Evolutionary conservation across 2,113 vertebrate species (phyloP), one percentile per base, ranked within the genome.

Genomic region (Sinocyclocheilus maitianheensis): DNA sequence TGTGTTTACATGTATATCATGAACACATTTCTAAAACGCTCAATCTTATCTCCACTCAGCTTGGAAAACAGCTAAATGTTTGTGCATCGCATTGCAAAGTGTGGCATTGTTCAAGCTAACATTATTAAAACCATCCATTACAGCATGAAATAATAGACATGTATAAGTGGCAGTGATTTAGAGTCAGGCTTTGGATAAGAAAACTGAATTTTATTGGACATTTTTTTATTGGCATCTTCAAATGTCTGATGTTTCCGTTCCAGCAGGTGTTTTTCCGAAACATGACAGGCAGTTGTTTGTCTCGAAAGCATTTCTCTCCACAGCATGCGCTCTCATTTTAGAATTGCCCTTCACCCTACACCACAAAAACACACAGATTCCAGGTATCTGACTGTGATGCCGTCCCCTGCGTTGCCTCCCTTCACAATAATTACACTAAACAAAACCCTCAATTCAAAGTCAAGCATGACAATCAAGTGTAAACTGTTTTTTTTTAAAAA

Each of bases 251-350:
- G 77, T 88, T 77, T 53, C 77, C 76, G 34, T 84, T 82, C 53
- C 85, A 82, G 82, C 3, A 7, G 77, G 77, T 24, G 46, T 75
- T n/a, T n/a, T n/a, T 65, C 77, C 26, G 48, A 85, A 78, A 75
- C 46, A 89, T 88, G 83, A 82, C 79, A 60, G 72, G 53, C n/a
- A 84, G 87, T 85, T 85, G n/a, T 90, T 88, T 84, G 83, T 88
- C 79, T 82, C 76, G 43, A 88, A 86, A 86, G 80, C 77, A 79
- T 55, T 55, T 69, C 40, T 71, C 85, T 69, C 37, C 79, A 55
- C 85, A 80, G 87, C 87, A 26, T 84, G 79, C 22, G 48, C n/a
- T 62, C 85, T 87, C 78, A 58, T 88, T 88, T 83, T 80, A 77
- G 79, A 88, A 87, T 81, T 87, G 86, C 89, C 88, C 83, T 87